Evolutionary conservation across 2,113 vertebrate genomes (phyloP).

Genomic region (Rhinichthys klamathensis): DNA sequence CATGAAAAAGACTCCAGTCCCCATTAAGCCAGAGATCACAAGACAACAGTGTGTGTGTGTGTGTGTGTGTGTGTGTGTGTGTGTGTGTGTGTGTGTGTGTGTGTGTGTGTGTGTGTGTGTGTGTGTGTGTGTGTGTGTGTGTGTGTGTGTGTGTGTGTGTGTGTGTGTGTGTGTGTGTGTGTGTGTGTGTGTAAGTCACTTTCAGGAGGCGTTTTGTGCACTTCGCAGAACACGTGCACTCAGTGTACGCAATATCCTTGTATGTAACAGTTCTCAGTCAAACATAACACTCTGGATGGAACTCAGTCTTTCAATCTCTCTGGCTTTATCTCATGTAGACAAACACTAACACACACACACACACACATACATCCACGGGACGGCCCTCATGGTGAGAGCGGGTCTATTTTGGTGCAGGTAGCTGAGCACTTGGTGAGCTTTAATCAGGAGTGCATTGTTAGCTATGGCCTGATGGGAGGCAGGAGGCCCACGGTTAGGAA

Average conservation of each 20-base stretch:
- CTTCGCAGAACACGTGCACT: neutral
- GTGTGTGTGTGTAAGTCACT: neutral
- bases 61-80: neutral
- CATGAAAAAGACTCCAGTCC: conserved; percentile 55
- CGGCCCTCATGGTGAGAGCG: conserved; percentile 51
- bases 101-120: neutral
- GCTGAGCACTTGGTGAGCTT: conserved; percentile 48
- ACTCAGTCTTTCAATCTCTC: conserved; percentile 23
- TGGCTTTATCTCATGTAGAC: conserved; percentile 37
- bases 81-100: neutral
- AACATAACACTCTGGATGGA: conserved; percentile 3
- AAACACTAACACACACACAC: conserved; percentile 41
- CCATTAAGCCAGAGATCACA: conserved; percentile 53
- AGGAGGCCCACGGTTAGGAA: conserved; percentile 25
- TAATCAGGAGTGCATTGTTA: conserved; percentile 58
- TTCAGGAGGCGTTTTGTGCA: neutral
- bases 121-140: neutral
- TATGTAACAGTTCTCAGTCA: conserved; percentile 7
- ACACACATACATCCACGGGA: conserved; percentile 23
- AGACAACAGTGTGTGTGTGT: conserved; percentile 21
- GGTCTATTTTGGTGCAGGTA: conserved; percentile 56
- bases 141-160: neutral
- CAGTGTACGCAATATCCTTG: neutral
- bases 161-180: conserved; percentile 1
- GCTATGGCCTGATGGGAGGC: conserved; percentile 40